phyloP scores from a whole-genome alignment of 2,888 invertebrate genomes.

The Myopa tessellatipennis region DNA sequence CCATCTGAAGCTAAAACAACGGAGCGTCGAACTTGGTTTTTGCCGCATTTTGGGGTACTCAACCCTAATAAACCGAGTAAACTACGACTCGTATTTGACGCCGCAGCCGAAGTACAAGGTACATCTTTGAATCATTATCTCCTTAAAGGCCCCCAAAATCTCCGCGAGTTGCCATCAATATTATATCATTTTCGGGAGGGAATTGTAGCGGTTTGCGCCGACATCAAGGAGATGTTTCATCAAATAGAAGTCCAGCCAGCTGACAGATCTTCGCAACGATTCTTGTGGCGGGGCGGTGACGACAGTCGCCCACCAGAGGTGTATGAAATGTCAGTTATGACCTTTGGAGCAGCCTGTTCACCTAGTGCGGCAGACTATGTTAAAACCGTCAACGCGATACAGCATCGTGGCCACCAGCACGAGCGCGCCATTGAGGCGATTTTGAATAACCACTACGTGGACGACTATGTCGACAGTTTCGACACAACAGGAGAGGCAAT shows the following conservation, averaged over 20 bases:
- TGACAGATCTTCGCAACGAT: conserved; percentile 54
- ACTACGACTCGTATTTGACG: conserved; percentile 56
- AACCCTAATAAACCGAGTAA: conserved; percentile 55
- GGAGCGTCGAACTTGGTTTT: conserved; percentile 50
- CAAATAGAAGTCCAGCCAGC: conserved; percentile 49
- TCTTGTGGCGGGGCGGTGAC: conserved; percentile 53
- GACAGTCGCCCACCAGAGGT: conserved; percentile 30
- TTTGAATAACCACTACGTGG: neutral
- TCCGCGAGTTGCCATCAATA: conserved; percentile 55
- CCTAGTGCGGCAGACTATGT: conserved; percentile 38
- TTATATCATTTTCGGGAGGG: conserved; percentile 44
- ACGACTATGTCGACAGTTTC: neutral
- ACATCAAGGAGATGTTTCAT: conserved; percentile 27
- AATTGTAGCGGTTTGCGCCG: no score
- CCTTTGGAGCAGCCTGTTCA: conserved; percentile 34
- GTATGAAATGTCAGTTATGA: conserved; percentile 48
- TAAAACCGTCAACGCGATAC: neutral
- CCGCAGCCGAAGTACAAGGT: conserved; percentile 53
- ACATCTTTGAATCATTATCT: conserved; percentile 35
- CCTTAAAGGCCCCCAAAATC: neutral
- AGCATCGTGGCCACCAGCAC: neutral
- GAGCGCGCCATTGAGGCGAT: neutral
- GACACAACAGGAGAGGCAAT: neutral
- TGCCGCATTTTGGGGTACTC: conserved; percentile 54
- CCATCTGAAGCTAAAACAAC: neutral